A percentile compares a stretch with the other conserved stretches of the same genome.
These are phyloP conservation scores for Scaptodrosophila latifasciaeformis DNA, from an alignment of 2,888 invertebrate genomes.

Conservation along the genomic window DNA sequence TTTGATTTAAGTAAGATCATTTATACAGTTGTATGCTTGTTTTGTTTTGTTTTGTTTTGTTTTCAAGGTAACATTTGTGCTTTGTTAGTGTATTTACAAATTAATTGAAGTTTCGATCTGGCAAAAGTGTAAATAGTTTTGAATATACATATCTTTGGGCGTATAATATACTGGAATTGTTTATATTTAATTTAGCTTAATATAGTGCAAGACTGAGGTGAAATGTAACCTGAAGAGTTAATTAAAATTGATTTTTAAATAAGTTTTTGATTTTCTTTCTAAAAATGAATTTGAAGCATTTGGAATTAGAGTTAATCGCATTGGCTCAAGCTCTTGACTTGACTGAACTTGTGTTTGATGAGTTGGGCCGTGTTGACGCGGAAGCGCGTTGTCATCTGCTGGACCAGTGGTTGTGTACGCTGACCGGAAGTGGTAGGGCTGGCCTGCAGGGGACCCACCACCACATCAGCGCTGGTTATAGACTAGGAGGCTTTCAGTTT, in stretches of 20 bases:
- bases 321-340: constrained; percentile 56
- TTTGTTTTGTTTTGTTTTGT: too few relatives aligned
- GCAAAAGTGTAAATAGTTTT: constrained; percentile 58
- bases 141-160: constrained; percentile 10
- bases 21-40: too few relatives aligned
- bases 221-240: too few relatives aligned
- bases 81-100: constrained; percentile 48
- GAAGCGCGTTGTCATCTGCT: constrained; percentile 66
- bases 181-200: constrained; percentile 29
- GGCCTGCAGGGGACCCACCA: constrained; percentile 45
- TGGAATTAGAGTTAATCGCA: constrained; percentile 24
- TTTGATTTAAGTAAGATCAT: too few relatives aligned
- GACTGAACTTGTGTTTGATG: constrained; percentile 63
- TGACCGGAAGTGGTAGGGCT: constrained; percentile 38
- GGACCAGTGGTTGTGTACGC: constrained; percentile 64
- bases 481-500: constrained; percentile 74
- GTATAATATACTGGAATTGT: constrained; percentile 7
- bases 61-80: not conserved
- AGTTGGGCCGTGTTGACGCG: constrained; percentile 69
- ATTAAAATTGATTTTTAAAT: too few relatives aligned
- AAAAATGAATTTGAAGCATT: too few relatives aligned
- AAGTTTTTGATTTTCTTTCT: too few relatives aligned
- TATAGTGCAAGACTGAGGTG: constrained; percentile 37
- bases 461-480: constrained; percentile 64
- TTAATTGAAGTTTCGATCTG: constrained; percentile 16